A percentile compares a stretch with the other conserved stretches of the same genome.
Conservation (phyloP, 2,113 vertebrate species). For the Struthidea cinerea region DNA sequence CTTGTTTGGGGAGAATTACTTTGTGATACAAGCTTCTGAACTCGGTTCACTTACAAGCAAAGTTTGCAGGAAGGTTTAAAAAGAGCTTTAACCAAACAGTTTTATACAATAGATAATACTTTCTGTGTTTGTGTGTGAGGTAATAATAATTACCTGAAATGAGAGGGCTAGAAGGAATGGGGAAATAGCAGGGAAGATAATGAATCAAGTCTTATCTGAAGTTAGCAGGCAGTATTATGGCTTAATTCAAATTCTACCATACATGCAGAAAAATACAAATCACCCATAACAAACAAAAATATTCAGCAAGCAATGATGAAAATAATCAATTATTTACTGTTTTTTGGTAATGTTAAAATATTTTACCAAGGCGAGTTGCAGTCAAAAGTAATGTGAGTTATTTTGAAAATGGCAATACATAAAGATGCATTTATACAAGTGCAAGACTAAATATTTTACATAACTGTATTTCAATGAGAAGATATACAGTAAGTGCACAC, state of each 20-base stretch:
- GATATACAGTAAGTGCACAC: constrained; percentile 94
- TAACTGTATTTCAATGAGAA: constrained; percentile 81
- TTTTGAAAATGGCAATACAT: constrained; percentile 80
- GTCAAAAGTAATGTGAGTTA: constrained; percentile 76
- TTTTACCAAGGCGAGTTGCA: constrained; percentile 77
- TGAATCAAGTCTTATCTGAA: constrained; percentile 20
- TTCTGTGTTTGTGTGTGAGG: neutral
- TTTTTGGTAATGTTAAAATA: constrained; percentile 82
- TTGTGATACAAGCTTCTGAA: neutral
- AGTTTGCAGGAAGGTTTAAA: neutral
- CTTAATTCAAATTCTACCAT: constrained; percentile 50
- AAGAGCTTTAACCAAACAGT: neutral
- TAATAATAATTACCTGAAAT: neutral
- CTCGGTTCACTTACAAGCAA: neutral
- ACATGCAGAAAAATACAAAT: constrained; percentile 67
- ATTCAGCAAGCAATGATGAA: constrained; percentile 74
- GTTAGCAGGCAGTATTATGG: constrained; percentile 51
- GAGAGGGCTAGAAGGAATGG: neutral
- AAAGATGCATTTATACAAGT: constrained; percentile 85
- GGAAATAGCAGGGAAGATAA: neutral
- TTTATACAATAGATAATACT: neutral
- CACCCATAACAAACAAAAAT: constrained; percentile 69
- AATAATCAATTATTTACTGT: constrained; percentile 79
- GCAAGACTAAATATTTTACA: constrained; percentile 83
- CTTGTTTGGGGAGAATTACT: neutral